Conservation (phyloP, 2,797 vertebrate genomes). For the Lacerta bilineata region DNA sequence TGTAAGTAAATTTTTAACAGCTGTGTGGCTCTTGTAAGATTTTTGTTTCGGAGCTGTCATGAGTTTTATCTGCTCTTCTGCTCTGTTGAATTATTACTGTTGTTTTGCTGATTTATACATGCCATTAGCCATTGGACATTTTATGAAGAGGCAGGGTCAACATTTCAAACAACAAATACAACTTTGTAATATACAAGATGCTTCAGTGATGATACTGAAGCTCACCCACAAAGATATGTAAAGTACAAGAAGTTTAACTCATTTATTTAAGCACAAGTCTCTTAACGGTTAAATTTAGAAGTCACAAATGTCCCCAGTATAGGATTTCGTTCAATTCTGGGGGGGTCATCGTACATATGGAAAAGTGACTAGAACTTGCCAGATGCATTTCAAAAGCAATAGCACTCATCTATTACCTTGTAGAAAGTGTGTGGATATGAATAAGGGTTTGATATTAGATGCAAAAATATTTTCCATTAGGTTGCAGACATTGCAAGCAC, state of each 20-base stretch:
- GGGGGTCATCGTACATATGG: neutral
- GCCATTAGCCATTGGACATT: too few relatives aligned
- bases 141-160: too few relatives aligned
- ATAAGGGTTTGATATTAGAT: neutral
- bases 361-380: neutral
- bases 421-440: neutral
- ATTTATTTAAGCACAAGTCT: neutral
- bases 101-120: too few relatives aligned
- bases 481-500: slow-evolving; percentile 27
- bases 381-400: neutral
- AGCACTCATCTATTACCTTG: neutral
- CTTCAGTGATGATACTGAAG: neutral
- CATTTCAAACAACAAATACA: too few relatives aligned
- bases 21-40: too few relatives aligned
- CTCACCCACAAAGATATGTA: neutral
- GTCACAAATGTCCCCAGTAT: neutral
- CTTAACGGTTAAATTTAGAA: neutral
- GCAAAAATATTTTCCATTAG: neutral
- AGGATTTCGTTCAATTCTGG: neutral
- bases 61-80: too few relatives aligned
- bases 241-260: neutral
- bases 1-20: too few relatives aligned
- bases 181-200: neutral
- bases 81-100: too few relatives aligned
- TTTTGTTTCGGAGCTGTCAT: too few relatives aligned